Conservation (phyloP, 1,140 invertebrate genomes). For the Drosophila watanabei region DNA sequence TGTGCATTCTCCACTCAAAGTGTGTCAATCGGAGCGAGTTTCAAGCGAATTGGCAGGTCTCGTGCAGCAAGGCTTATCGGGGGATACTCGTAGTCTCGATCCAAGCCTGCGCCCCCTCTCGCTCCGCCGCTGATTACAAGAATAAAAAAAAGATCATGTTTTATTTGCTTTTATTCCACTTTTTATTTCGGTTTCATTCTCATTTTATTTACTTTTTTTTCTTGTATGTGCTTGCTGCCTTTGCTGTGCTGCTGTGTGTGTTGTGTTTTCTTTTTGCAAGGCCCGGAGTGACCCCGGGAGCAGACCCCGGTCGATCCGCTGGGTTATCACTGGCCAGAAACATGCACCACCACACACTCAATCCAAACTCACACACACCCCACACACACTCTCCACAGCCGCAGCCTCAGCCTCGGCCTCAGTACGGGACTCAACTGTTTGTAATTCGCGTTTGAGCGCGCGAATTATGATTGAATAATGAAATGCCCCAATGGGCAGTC, state of each 20-base stretch:
- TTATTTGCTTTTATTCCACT: slow-evolving; percentile 22
- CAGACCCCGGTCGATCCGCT: slow-evolving; percentile 60
- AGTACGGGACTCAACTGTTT: slow-evolving; percentile 43
- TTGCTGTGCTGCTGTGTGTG: not conserved
- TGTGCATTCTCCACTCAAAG: slow-evolving; percentile 11
- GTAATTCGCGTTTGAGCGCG: slow-evolving; percentile 73
- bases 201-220: slow-evolving; percentile 22
- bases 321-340: slow-evolving; percentile 70
- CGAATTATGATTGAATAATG: slow-evolving; percentile 83
- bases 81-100: slow-evolving; percentile 35
- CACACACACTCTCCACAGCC: not conserved
- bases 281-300: slow-evolving; percentile 68
- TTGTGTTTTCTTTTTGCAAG: slow-evolving; percentile 66
- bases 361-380: slow-evolving; percentile 10
- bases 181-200: slow-evolving; percentile 39
- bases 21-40: slow-evolving; percentile 54
- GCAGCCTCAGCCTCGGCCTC: not conserved
- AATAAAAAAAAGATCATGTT: slow-evolving; percentile 7
- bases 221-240: slow-evolving; percentile 15
- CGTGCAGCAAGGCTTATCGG: slow-evolving; percentile 61
- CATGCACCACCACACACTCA: slow-evolving; percentile 49
- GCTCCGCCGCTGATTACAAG: slow-evolving; percentile 66
- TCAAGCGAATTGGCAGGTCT: slow-evolving; percentile 74
- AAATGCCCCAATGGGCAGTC: slow-evolving; percentile 60
- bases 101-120: slow-evolving; percentile 8